These are phyloP conservation scores for Drosophila obscura DNA, from an alignment of 1,140 invertebrate genomes.

Conservation along the genomic window DNA sequence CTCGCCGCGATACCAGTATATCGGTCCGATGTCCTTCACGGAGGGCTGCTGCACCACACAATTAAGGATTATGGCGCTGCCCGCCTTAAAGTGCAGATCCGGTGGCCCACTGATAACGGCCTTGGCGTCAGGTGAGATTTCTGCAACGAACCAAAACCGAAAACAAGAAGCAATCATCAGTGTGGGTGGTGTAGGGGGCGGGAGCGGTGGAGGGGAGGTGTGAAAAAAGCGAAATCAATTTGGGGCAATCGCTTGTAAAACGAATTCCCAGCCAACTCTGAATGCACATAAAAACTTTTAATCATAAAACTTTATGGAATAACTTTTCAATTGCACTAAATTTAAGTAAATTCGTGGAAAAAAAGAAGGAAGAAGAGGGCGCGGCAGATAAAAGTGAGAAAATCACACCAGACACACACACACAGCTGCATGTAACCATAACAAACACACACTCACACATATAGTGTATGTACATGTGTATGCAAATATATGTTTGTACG, in stretches of 20 bases:
- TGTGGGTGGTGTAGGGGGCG: neutral
- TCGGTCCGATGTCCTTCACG: conserved; percentile 91
- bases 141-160: conserved; percentile 32
- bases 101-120: conserved; percentile 90
- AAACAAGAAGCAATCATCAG: conserved; percentile 18
- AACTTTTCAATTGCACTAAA: conserved; percentile 66
- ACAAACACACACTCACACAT: conserved; percentile 1
- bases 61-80: conserved; percentile 91
- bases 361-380: conserved; percentile 2
- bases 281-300: conserved; percentile 50
- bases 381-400: conserved; percentile 6
- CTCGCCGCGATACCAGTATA: conserved; percentile 91
- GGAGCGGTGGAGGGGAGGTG: conserved; percentile 19
- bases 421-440: neutral
- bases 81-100: conserved; percentile 93
- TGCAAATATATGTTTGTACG: conserved; percentile 13
- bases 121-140: conserved; percentile 88
- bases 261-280: conserved; percentile 46
- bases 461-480: neutral
- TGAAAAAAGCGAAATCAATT: conserved; percentile 33
- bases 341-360: conserved; percentile 24
- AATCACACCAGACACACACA: conserved; percentile 17
- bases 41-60: conserved; percentile 92
- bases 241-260: conserved; percentile 51
- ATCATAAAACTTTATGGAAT: conserved; percentile 62